These are phyloP conservation scores for Sminthurides aquaticus DNA, from an alignment of 2,888 invertebrate species.

Conservation along the genomic window DNA sequence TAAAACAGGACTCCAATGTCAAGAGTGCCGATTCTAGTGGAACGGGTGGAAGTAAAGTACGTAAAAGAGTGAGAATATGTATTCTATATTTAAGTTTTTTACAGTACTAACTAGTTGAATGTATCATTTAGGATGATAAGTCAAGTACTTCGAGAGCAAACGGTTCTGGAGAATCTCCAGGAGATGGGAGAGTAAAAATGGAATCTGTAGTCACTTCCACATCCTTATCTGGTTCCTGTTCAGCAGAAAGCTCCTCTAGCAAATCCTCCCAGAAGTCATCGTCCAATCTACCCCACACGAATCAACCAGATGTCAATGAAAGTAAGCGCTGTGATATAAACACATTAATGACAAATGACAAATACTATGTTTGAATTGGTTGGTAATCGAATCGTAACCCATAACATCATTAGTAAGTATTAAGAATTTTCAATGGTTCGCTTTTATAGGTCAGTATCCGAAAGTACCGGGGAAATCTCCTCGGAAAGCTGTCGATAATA, in stretches of 20 bases:
- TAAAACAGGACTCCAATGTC: neutral
- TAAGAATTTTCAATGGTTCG: too few relatives aligned
- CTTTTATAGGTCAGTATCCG: constrained; percentile 13
- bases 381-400: too few relatives aligned
- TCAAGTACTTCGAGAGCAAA: constrained; percentile 21
- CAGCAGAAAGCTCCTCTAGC: constrained; percentile 16
- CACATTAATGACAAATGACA: too few relatives aligned
- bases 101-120: too few relatives aligned
- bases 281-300: constrained; percentile 8
- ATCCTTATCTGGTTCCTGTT: constrained; percentile 20
- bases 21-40: neutral
- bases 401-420: too few relatives aligned
- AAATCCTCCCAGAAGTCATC: constrained; percentile 13
- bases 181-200: constrained; percentile 30
- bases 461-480: constrained; percentile 26
- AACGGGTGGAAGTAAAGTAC: neutral
- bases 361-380: too few relatives aligned
- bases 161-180: constrained; percentile 30
- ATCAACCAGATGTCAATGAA: constrained; percentile 15
- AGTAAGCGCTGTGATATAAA: constrained; percentile 1
- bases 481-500: constrained; percentile 24
- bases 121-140: constrained; percentile 28
- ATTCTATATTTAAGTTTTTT: too few relatives aligned
- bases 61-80: too few relatives aligned
- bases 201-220: constrained; percentile 39